Evolutionary conservation across 2,113 vertebrate species (phyloP).

Genomic region (Pelodiscus sinensis): DNA sequence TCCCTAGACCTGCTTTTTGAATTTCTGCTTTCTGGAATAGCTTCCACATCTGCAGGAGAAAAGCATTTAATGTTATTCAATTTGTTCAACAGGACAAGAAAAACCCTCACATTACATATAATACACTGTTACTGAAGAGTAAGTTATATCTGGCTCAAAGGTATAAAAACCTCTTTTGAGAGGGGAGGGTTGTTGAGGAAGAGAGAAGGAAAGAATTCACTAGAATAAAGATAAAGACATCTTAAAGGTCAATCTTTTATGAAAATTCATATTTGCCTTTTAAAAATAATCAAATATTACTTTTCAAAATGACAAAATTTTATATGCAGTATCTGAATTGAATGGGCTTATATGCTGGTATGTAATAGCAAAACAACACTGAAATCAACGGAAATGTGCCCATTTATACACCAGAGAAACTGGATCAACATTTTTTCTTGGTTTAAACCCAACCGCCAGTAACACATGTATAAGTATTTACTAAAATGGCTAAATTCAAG

Average conservation of each 20-base stretch:
- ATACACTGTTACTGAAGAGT: slow-evolving; percentile 47
- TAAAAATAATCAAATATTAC: neutral
- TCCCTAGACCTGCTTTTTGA: slow-evolving; percentile 97
- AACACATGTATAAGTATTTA: neutral
- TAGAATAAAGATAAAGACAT: neutral
- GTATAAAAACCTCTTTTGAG: slow-evolving; percentile 15
- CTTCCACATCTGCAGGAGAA: slow-evolving; percentile 99
- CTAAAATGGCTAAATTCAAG: neutral
- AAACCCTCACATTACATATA: slow-evolving; percentile 55
- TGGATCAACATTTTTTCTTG: neutral
- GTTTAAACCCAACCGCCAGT: neutral
- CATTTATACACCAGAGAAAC: neutral
- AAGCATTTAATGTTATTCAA: slow-evolving; percentile 90
- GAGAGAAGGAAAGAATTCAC: slow-evolving; percentile 36
- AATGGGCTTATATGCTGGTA: neutral
- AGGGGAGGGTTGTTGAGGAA: slow-evolving; percentile 26
- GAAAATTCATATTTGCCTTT: neutral
- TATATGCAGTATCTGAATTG: neutral
- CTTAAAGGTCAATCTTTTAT: neutral
- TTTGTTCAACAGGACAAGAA: slow-evolving; percentile 72
- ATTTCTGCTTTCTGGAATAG: slow-evolving; percentile 92
- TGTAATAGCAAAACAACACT: neutral
- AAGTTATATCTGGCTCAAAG: slow-evolving; percentile 24
- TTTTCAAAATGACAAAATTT: neutral
- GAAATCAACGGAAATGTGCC: neutral